These are phyloP conservation scores for Oncorhynchus clarkii DNA, from an alignment of 2,113 vertebrate species.

Conservation along the genomic window DNA sequence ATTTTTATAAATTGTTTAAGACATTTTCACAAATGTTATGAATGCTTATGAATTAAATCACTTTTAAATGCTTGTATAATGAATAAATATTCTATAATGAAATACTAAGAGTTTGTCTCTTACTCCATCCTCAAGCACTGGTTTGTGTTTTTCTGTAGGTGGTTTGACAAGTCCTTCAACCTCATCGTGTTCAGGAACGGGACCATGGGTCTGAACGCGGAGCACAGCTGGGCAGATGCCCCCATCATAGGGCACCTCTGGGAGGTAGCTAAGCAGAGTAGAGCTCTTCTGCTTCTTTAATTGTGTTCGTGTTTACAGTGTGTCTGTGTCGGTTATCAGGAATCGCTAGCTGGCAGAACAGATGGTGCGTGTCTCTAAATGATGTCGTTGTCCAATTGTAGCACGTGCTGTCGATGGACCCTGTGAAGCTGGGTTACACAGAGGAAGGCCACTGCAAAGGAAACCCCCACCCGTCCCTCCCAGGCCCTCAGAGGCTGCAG, in stretches of 20 bases:
- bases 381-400: conserved; percentile 42
- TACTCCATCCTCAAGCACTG: too few relatives aligned
- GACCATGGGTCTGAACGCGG: conserved; percentile 89
- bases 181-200: conserved; percentile 90
- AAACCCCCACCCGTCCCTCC: conserved; percentile 77
- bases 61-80: not conserved
- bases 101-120: too few relatives aligned
- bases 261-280: conserved; percentile 77
- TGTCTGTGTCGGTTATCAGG: too few relatives aligned
- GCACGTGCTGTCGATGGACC: conserved; percentile 85
- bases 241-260: conserved; percentile 92
- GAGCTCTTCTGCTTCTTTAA: too few relatives aligned
- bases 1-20: too few relatives aligned
- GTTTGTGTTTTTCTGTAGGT: conserved; percentile 67
- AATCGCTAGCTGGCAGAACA: too few relatives aligned
- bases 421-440: conserved; percentile 81
- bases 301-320: too few relatives aligned
- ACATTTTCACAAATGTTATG: too few relatives aligned
- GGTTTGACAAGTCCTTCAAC: conserved; percentile 96
- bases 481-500: conserved; percentile 81
- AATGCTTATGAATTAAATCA: too few relatives aligned
- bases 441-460: conserved; percentile 88
- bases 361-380: too few relatives aligned
- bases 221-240: conserved; percentile 97
- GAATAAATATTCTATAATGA: too few relatives aligned